Evolutionary conservation across 2,113 vertebrate genomes (phyloP).

Genomic region (Eonycteris spelaea): DNA sequence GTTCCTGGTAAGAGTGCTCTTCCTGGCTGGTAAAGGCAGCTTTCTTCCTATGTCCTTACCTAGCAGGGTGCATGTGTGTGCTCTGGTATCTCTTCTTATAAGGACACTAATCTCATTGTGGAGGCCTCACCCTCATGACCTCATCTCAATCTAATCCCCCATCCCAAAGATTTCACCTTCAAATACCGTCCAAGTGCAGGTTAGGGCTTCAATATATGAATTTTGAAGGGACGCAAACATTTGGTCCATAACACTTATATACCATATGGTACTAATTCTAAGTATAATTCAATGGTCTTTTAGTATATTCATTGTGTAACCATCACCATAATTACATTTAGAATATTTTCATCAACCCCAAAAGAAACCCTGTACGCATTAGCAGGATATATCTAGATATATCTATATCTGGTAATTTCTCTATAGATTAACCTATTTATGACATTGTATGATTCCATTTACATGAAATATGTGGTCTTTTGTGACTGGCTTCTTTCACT

Average conservation of each 20-base stretch:
- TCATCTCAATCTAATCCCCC: background rate
- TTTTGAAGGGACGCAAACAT: background rate
- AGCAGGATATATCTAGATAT: background rate
- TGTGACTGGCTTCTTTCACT: background rate
- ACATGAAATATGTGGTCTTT: background rate
- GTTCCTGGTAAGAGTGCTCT: background rate
- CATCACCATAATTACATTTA: background rate
- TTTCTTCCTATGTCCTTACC: background rate
- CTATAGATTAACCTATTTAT: background rate
- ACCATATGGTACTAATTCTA: background rate
- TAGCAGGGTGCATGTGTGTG: background rate
- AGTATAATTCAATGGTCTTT: background rate
- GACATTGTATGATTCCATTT: background rate
- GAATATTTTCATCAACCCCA: background rate
- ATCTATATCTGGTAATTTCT: background rate
- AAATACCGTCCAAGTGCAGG: background rate
- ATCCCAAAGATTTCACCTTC: background rate
- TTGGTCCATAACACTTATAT: background rate
- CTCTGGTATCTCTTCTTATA: background rate
- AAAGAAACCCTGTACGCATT: background rate
- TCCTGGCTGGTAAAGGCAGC: background rate
- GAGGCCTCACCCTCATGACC: background rate
- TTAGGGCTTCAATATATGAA: background rate
- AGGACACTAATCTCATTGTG: background rate
- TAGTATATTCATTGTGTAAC: background rate